Percentiles rank a stretch among this genome's conserved stretches.
These are phyloP conservation scores for Ophion slaviceki DNA, from an alignment of 2,888 invertebrate species.

Conservation along the genomic window DNA sequence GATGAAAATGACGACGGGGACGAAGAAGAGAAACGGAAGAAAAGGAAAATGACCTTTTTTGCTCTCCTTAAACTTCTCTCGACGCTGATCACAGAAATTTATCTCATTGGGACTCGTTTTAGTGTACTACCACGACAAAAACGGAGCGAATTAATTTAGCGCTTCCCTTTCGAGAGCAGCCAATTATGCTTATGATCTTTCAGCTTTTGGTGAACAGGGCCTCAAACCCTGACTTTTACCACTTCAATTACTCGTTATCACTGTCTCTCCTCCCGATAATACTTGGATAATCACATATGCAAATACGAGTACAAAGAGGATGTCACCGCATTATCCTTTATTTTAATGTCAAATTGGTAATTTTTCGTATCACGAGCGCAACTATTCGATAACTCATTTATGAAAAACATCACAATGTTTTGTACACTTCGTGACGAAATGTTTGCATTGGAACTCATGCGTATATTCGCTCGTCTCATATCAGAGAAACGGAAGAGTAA, in stretches of 20 bases:
- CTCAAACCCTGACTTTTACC: no score
- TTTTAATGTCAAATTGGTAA: neutral
- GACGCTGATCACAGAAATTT: neutral
- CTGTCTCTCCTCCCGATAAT: no score
- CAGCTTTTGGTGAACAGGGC: neutral
- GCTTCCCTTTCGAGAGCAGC: neutral
- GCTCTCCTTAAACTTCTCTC: neutral
- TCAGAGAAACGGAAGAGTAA: conserved; percentile 8
- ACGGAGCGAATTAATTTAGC: neutral
- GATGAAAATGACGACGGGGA: conserved; percentile 7
- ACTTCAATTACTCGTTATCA: no score
- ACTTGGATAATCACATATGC: no score
- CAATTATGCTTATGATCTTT: neutral
- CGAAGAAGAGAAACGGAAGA: neutral
- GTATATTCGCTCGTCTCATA: neutral
- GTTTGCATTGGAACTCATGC: neutral
- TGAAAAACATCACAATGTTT: no score
- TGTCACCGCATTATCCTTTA: neutral
- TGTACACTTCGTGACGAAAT: no score
- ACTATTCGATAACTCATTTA: neutral
- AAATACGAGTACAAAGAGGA: no score
- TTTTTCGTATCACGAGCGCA: neutral
- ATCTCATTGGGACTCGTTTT: neutral
- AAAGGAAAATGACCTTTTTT: neutral
- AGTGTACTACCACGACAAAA: neutral